phyloP scores from a whole-genome alignment of 2,888 invertebrate species.

The Ernsta delagoae region DNA sequence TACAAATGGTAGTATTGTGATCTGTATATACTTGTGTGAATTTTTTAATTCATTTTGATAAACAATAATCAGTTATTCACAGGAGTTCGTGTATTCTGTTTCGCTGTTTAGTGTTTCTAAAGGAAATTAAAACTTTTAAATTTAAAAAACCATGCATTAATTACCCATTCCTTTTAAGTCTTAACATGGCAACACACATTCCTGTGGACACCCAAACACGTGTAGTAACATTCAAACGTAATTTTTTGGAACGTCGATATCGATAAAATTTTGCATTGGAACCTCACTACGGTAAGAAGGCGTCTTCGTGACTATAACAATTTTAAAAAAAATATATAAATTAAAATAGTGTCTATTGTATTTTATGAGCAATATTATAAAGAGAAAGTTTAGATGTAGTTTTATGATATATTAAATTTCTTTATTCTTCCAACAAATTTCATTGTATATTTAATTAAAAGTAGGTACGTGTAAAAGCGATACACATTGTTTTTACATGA shows the following conservation, averaged over 20 bases:
- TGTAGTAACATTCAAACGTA: constrained; percentile 51
- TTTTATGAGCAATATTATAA: no score
- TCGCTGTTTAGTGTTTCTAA: constrained; percentile 40
- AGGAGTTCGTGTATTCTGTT: constrained; percentile 54
- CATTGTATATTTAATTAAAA: no score
- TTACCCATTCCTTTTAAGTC: constrained; percentile 67
- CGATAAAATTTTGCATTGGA: constrained; percentile 20
- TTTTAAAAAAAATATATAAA: no score
- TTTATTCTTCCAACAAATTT: no score
- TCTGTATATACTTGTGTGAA: constrained; percentile 25
- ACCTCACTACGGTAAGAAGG: constrained; percentile 19
- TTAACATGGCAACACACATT: constrained; percentile 77
- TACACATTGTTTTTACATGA: no score
- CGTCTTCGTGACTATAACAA: no score
- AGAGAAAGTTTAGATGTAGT: no score
- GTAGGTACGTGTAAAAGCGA: no score
- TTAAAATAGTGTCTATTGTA: no score
- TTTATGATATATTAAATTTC: no score
- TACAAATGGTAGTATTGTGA: constrained; percentile 21
- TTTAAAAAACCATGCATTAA: constrained; percentile 61
- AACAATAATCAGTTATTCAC: constrained; percentile 72
- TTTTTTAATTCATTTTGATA: constrained; percentile 21
- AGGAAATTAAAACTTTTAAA: constrained; percentile 39
- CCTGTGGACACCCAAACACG: constrained; percentile 79
- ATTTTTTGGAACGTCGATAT: constrained; percentile 38